These are phyloP conservation scores for Coenonympha glycerion DNA, from an alignment of 2,888 invertebrate species.

Conservation along the genomic window DNA sequence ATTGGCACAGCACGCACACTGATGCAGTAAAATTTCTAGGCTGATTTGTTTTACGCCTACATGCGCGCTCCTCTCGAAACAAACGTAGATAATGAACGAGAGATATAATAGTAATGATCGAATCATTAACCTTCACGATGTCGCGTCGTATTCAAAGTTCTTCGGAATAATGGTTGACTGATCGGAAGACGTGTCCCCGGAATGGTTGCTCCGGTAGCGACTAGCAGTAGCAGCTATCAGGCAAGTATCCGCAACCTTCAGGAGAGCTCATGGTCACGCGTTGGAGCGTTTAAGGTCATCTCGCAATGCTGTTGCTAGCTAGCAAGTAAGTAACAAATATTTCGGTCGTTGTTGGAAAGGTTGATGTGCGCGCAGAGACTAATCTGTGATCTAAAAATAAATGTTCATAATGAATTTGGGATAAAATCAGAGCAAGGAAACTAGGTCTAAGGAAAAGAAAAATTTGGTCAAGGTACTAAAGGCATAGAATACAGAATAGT, in stretches of 20 bases:
- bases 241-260: constrained; percentile 58
- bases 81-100: constrained; percentile 14
- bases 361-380: too few relatives aligned
- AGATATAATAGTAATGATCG: too few relatives aligned
- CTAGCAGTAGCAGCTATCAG: constrained; percentile 7
- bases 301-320: constrained; percentile 42
- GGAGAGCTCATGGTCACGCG: constrained; percentile 63
- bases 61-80: constrained; percentile 34
- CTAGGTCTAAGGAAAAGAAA: too few relatives aligned
- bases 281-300: constrained; percentile 64
- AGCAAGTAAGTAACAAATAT: constrained; percentile 44
- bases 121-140: neutral
- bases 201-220: constrained; percentile 9
- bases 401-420: too few relatives aligned
- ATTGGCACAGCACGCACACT: constrained; percentile 64
- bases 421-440: too few relatives aligned
- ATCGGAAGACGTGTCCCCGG: constrained; percentile 6
- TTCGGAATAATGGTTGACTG: neutral
- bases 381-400: too few relatives aligned
- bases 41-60: constrained; percentile 49
- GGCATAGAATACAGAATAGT: too few relatives aligned
- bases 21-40: constrained; percentile 54
- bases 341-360: constrained; percentile 31
- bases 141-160: neutral
- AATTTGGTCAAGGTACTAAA: too few relatives aligned